A percentile compares a stretch with the other conserved stretches of the same genome.
phyloP scores from a whole-genome alignment of 2,888 invertebrate genomes.

The Napeogenes inachia region DNA sequence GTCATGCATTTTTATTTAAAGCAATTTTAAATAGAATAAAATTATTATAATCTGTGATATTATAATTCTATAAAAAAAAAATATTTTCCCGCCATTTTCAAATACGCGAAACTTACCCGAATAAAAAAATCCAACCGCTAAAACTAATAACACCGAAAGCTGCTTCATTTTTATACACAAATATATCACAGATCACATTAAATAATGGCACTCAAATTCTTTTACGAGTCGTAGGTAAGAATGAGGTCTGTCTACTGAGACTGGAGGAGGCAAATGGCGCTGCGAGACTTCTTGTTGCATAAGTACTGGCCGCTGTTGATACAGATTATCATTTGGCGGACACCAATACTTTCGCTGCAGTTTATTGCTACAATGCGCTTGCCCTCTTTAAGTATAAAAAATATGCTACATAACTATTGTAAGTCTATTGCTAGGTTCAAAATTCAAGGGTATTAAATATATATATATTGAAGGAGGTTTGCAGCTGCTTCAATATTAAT shows the following conservation, averaged over 20 bases:
- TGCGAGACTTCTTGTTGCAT: constrained; percentile 55
- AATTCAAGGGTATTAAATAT: too few relatives aligned
- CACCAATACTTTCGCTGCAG: constrained; percentile 71
- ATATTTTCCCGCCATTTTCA: not conserved
- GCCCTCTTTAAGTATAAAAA: constrained; percentile 30
- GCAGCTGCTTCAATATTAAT: too few relatives aligned
- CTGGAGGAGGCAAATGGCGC: constrained; percentile 39
- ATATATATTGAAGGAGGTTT: too few relatives aligned
- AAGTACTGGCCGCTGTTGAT: constrained; percentile 62
- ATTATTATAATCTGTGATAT: too few relatives aligned
- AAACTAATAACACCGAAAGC: constrained; percentile 33
- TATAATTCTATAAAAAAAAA: too few relatives aligned
- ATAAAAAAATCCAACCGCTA: constrained; percentile 43
- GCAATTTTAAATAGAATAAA: too few relatives aligned
- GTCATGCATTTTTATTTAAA: too few relatives aligned
- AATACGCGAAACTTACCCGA: constrained; percentile 38
- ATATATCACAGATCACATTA: constrained; percentile 27
- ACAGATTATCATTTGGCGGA: constrained; percentile 76
- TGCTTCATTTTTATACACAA: constrained; percentile 26
- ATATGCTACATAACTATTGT: not conserved
- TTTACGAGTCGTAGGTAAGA: constrained; percentile 21
- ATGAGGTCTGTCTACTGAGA: constrained; percentile 44
- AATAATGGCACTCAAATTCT: constrained; percentile 35
- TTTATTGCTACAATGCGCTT: constrained; percentile 41
- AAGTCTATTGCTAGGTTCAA: too few relatives aligned